These are phyloP conservation scores for Odocoileus virginianus DNA, from an alignment of 2,113 vertebrate species.

Conservation along the genomic window DNA sequence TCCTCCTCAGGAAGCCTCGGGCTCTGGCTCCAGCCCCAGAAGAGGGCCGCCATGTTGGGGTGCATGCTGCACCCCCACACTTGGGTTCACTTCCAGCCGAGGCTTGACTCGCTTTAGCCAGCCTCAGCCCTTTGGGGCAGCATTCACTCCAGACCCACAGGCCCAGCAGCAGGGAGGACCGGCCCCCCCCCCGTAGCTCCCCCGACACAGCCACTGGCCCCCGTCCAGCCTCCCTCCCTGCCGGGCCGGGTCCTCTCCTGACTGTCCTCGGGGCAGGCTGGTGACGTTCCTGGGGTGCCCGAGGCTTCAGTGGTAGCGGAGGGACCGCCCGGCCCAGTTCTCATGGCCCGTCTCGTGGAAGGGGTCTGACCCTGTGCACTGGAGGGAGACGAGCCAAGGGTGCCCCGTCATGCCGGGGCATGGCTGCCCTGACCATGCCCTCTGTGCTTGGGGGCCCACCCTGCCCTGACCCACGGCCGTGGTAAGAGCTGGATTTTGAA, in stretches of 20 bases:
- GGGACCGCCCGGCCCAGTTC: accelerated
- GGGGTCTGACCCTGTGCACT: background rate
- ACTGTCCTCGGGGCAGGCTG: background rate
- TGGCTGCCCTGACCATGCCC: background rate
- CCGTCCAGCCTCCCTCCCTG: background rate
- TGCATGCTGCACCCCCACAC: accelerated
- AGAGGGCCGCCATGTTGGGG: background rate
- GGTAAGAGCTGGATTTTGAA: background rate
- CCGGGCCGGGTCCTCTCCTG: background rate
- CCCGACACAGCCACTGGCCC: background rate
- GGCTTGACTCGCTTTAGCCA: background rate
- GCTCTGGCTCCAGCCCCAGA: background rate
- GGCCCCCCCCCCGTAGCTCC: background rate
- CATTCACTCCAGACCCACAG: background rate
- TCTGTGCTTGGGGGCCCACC: background rate
- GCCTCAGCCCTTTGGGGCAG: background rate
- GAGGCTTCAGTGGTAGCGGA: background rate
- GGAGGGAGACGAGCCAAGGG: background rate
- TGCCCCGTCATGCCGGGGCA: accelerated
- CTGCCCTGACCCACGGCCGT: background rate
- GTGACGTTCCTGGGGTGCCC: background rate
- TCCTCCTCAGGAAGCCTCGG: background rate
- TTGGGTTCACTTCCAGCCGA: too few relatives aligned
- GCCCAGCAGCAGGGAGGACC: background rate
- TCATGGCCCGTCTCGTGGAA: background rate